A percentile compares a stretch with the other conserved stretches of the same genome.
phyloP scores from a whole-genome alignment of 2,113 vertebrate species.

The Antechinus flavipes region DNA sequence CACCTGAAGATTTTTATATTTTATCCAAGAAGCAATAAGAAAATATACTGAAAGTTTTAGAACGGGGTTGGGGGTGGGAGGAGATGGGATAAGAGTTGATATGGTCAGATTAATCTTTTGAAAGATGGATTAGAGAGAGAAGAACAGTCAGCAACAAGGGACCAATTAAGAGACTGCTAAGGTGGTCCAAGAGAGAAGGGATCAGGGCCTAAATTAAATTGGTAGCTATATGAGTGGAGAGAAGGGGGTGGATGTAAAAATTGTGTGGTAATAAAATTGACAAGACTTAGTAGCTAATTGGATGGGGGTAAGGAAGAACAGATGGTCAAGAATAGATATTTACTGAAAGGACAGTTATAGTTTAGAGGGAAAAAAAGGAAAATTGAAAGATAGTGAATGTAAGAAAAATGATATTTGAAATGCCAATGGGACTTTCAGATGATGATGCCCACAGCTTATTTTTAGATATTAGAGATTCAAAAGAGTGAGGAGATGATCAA shows the following conservation, averaged over 20 bases:
- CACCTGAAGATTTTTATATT: background rate
- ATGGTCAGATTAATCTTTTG: background rate
- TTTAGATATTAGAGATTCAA: background rate
- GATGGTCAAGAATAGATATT: background rate
- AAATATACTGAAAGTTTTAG: background rate
- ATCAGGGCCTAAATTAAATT: background rate
- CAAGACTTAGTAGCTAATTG: background rate
- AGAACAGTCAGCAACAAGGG: background rate
- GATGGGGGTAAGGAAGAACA: background rate
- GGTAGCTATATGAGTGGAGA: background rate
- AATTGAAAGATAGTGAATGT: background rate
- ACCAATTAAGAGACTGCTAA: background rate
- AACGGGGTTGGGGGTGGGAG: too few species aligned
- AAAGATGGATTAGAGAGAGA: background rate
- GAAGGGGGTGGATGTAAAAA: background rate
- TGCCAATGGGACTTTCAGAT: background rate
- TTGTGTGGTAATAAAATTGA: background rate
- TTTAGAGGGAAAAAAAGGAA: background rate
- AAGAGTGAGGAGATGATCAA: background rate
- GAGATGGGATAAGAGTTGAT: background rate
- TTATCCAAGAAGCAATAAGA: background rate
- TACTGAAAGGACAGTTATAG: background rate
- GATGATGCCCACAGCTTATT: background rate
- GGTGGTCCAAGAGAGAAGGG: background rate
- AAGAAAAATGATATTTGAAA: background rate